Evolutionary conservation across 2,797 vertebrate genomes (phyloP).

Genomic region (Gobionotothen gibberifrons): DNA sequence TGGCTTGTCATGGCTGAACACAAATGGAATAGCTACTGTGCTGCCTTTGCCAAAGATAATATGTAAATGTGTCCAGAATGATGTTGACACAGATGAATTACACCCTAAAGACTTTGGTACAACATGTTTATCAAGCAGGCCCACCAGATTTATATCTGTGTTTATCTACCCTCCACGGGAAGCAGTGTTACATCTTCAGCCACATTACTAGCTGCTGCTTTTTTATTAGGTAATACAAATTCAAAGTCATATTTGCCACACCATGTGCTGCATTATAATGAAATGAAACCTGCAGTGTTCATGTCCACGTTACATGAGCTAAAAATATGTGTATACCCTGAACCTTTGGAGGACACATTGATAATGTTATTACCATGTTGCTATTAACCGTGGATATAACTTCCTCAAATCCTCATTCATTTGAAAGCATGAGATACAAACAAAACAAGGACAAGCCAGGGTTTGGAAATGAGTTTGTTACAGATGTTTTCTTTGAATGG

Average conservation of each 20-base stretch:
- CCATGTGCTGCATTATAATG: background rate
- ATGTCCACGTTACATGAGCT: background rate
- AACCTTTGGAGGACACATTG: background rate
- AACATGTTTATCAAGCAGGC: background rate
- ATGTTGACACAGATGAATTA: slow-evolving; percentile 13
- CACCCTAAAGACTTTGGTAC: background rate
- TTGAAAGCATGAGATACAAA: background rate
- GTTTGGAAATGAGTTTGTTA: no score
- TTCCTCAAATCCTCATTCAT: background rate
- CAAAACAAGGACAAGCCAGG: background rate
- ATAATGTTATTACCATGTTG: background rate
- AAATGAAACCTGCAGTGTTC: background rate
- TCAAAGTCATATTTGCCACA: background rate
- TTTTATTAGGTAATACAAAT: slow-evolving; percentile 14
- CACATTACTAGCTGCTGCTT: slow-evolving; percentile 1
- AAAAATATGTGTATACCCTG: background rate
- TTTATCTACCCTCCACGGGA: background rate
- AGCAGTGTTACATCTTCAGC: background rate
- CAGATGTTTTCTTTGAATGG: no score
- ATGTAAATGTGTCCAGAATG: slow-evolving; percentile 1
- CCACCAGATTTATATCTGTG: background rate
- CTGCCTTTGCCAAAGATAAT: background rate
- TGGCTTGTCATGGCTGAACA: slow-evolving; percentile 2
- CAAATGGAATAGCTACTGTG: background rate
- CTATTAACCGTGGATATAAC: background rate